Conservation (phyloP, 1,140 invertebrate species). For the Aphelenchoides besseyi region DNA sequence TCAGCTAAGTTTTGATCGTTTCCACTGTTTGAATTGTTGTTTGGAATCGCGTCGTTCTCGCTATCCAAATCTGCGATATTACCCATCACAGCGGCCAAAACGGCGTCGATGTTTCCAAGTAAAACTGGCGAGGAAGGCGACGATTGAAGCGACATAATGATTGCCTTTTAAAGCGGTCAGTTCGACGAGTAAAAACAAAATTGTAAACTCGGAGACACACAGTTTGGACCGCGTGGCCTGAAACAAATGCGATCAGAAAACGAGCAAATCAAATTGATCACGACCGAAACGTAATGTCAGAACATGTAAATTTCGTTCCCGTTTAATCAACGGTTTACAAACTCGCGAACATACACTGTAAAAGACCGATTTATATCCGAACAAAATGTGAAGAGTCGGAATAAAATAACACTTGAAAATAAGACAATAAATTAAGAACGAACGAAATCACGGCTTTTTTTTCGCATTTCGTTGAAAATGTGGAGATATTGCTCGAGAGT, state of each 20-base stretch:
- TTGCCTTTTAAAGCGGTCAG: background rate
- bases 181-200: background rate
- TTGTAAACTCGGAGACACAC: no score
- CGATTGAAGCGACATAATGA: background rate
- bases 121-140: background rate
- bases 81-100: background rate
- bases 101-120: background rate
- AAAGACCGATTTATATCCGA: conserved; percentile 10
- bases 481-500: conserved; percentile 40
- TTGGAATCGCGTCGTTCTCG: no score
- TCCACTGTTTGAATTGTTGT: no score
- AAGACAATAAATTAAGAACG: conserved; percentile 16
- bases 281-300: no score
- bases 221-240: no score
- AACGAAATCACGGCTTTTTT: conserved; percentile 21
- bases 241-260: no score
- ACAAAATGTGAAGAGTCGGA: no score
- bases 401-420: no score
- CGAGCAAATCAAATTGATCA: no score
- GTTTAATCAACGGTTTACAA: background rate
- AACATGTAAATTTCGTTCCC: background rate
- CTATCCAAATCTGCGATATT: background rate
- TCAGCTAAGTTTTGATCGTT: background rate
- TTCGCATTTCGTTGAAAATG: conserved; percentile 40
- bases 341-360: background rate